Base-by-base conservation (phyloP, 53 echinoderm and acorn worm species). In the Temnopleurus reevesii region DNA sequence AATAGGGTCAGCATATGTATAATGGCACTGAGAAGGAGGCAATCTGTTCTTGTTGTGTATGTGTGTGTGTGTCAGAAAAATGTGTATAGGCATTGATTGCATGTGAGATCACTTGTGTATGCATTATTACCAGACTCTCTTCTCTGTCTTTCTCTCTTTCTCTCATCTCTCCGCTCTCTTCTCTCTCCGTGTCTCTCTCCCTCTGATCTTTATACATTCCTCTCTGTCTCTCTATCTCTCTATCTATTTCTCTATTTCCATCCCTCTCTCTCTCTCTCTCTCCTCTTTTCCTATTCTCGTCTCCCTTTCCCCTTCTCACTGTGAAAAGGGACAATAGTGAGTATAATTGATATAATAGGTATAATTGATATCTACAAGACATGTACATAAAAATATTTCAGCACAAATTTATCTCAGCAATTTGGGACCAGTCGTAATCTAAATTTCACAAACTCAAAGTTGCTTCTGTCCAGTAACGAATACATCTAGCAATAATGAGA, bases 1-100 rank as follows among this genome's bases (percentile, higher is more conserved):
- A 87, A 87, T 47, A 66, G 88, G 88, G 88, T 87, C 88, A 87
- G 59, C 76, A 28, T 21, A 60, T 85, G 49, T 85, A 60, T 85
- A 85, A 85, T 85, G 44, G 85, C 44, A 21, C 45, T n/a, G n/a
- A 59, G 59, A 57, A 57, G 83, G 60, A 85, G 85, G 85, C 85
- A 85, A 85, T 85, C 85, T 85, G 85, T 34, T 83, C 83, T 83
- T 83, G 23, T 81, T 81, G 83, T 83, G 83, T 83, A 45, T 55
- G 56, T 55, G 83, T 83, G 82, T 82, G 83, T 83, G 55, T 55
- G 71, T 71, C 41, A 38, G 38, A 71, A 35, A 71, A 71, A 71
- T 71, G 83, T 54, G 55, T 59, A 45, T 36, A 36, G 59, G 41
- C 59, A 60, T 85, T 60, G 57, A 85, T 85, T 85, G 83, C 30